Percentiles rank a stretch among this genome's conserved stretches.
phyloP scores from a whole-genome alignment of 2,888 invertebrate genomes.

The Boloria selene region DNA sequence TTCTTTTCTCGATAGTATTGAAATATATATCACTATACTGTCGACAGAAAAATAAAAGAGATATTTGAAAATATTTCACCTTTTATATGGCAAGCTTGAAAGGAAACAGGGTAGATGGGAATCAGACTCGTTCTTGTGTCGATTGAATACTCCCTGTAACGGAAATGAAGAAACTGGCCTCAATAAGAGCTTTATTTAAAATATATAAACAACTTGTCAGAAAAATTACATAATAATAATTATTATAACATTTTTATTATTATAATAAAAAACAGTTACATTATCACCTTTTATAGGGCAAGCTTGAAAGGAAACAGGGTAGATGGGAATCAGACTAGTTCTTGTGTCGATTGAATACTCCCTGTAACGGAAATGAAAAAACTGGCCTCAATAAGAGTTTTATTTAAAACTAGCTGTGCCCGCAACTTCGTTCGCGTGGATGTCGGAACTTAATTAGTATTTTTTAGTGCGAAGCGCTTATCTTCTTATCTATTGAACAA shows the following conservation, averaged over 20 bases:
- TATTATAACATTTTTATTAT: too few species aligned
- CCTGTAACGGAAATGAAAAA: slow-evolving; percentile 27
- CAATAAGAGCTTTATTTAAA: slow-evolving; percentile 26
- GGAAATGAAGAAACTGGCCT: slow-evolving; percentile 25
- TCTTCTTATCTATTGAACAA: too few species aligned
- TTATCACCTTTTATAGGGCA: slow-evolving; percentile 15
- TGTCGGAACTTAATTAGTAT: too few species aligned
- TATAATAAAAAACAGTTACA: too few species aligned
- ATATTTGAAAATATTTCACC: slow-evolving; percentile 10
- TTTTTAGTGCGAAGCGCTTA: too few species aligned
- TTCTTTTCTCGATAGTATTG: too few species aligned
- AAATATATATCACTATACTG: not conserved
- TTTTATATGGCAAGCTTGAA: slow-evolving; percentile 13
- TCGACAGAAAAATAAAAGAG: not conserved
- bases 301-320: slow-evolving; percentile 28
- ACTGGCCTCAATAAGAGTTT: slow-evolving; percentile 23
- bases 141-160: slow-evolving; percentile 28
- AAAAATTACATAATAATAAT: too few species aligned
- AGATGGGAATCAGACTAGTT: slow-evolving; percentile 31
- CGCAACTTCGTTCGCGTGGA: too few species aligned
- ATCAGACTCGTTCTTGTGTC: slow-evolving; percentile 28
- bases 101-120: slow-evolving; percentile 32
- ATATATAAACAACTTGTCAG: too few species aligned
- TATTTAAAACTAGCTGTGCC: too few species aligned
- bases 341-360: slow-evolving; percentile 29